Conservation (phyloP, 2,797 vertebrate species). For the Coregonus sp. region DNA sequence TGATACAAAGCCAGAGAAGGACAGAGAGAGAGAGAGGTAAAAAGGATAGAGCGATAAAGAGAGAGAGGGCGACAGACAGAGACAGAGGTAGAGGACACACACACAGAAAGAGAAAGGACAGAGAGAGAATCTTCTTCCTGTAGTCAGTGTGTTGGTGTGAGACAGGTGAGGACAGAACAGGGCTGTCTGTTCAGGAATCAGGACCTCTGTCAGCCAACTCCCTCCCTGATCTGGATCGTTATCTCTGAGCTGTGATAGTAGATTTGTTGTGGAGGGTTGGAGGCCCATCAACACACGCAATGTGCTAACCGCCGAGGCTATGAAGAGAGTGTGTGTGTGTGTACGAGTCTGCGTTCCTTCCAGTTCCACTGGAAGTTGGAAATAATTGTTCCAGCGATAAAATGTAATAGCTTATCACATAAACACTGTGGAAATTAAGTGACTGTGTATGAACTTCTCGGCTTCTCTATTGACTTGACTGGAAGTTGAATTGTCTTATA, state of each 20-base stretch:
- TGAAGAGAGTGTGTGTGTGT: background rate
- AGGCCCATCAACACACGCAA: slow-evolving; percentile 57
- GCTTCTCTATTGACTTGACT: slow-evolving; percentile 5
- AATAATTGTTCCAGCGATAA: slow-evolving; percentile 45
- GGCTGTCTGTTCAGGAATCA: background rate
- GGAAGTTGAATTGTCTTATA: slow-evolving; percentile 5
- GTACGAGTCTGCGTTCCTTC: background rate
- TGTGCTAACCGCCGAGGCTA: slow-evolving; percentile 16
- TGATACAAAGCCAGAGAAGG: background rate
- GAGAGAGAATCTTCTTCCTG: slow-evolving; percentile 22
- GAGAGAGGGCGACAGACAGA: background rate
- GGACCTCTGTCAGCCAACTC: slow-evolving; percentile 48
- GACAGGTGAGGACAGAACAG: slow-evolving; percentile 24
- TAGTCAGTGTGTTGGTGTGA: slow-evolving; percentile 26
- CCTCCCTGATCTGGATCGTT: slow-evolving; percentile 44
- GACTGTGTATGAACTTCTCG: slow-evolving; percentile 26
- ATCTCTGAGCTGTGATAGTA: slow-evolving; percentile 51
- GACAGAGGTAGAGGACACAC: slow-evolving; percentile 10
- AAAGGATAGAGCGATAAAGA: background rate
- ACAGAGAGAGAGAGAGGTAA: background rate
- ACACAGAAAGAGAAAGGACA: slow-evolving; percentile 14
- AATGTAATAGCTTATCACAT: slow-evolving; percentile 43
- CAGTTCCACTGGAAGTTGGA: slow-evolving; percentile 19
- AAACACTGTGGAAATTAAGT: slow-evolving; percentile 28
- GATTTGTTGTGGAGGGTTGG: slow-evolving; percentile 51